These are phyloP conservation scores for Poecilus cupreus DNA, from an alignment of 2,888 invertebrate genomes.

Conservation along the genomic window DNA sequence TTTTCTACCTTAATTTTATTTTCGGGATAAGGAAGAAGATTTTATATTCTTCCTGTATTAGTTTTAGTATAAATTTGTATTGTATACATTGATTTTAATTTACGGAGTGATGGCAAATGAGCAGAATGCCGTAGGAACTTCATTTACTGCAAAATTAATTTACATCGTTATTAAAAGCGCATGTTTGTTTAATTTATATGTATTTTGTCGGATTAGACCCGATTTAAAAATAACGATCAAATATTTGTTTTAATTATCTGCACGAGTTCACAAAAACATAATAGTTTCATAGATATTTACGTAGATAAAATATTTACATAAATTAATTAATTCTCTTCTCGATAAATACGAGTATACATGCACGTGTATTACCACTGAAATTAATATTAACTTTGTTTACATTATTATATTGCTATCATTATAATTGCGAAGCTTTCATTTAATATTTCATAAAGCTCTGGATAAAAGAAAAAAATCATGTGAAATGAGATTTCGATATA, in stretches of 20 bases:
- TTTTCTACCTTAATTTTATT: not conserved
- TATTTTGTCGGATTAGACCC: not conserved
- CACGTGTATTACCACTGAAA: not conserved
- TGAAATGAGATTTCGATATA: no score
- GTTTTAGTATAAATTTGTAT: no score
- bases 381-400: not conserved
- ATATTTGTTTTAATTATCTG: constrained; percentile 28
- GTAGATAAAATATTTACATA: constrained; percentile 8
- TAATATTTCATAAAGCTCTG: not conserved
- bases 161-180: not conserved
- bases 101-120: no score
- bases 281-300: constrained; percentile 9
- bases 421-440: no score
- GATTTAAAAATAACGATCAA: not conserved
- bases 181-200: constrained; percentile 27
- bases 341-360: not conserved
- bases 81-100: no score
- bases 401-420: not conserved
- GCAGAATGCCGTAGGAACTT: no score
- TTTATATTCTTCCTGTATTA: no score
- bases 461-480: not conserved
- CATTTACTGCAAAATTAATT: not conserved
- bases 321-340: constrained; percentile 9
- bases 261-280: not conserved
- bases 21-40: no score